A percentile compares a stretch with the other conserved stretches of the same genome.
Conservation (phyloP, 2,113 vertebrate genomes). For the Fregata magnificens region DNA sequence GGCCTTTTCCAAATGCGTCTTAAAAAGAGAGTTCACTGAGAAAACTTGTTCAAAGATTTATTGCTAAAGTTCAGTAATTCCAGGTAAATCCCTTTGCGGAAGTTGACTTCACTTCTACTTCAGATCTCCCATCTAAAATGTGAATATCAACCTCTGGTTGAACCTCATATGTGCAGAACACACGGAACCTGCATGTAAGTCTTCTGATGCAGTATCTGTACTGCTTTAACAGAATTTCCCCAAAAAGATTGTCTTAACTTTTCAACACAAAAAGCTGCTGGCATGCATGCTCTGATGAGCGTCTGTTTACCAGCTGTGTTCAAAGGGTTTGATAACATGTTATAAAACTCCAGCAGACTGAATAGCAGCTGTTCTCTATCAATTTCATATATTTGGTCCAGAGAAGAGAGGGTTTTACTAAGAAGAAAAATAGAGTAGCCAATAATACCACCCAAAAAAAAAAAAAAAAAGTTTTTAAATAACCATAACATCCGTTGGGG, state of each 20-base stretch:
- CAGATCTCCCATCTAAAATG: neutral
- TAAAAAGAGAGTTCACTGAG: neutral
- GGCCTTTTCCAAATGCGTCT: neutral
- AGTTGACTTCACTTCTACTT: neutral
- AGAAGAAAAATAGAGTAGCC: neutral
- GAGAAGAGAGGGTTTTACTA: neutral
- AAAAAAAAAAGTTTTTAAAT: neutral
- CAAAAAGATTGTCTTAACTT: slow-evolving; percentile 1
- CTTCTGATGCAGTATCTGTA: neutral
- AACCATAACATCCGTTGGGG: neutral
- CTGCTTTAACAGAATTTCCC: neutral
- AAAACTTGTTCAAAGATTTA: neutral
- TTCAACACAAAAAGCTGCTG: neutral
- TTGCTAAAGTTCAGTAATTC: neutral
- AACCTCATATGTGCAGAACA: neutral
- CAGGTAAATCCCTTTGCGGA: neutral
- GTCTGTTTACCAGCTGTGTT: slow-evolving; percentile 72
- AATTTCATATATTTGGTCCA: slow-evolving; percentile 41
- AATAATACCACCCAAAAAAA: neutral
- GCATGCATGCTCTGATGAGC: neutral
- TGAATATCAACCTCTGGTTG: neutral
- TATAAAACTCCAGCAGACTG: slow-evolving; percentile 57
- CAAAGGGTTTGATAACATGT: slow-evolving; percentile 71
- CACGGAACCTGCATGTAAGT: neutral
- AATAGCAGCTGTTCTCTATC: slow-evolving; percentile 68